Conservation (phyloP, 2,113 vertebrate genomes). For the Hippocampus guttulatus region DNA sequence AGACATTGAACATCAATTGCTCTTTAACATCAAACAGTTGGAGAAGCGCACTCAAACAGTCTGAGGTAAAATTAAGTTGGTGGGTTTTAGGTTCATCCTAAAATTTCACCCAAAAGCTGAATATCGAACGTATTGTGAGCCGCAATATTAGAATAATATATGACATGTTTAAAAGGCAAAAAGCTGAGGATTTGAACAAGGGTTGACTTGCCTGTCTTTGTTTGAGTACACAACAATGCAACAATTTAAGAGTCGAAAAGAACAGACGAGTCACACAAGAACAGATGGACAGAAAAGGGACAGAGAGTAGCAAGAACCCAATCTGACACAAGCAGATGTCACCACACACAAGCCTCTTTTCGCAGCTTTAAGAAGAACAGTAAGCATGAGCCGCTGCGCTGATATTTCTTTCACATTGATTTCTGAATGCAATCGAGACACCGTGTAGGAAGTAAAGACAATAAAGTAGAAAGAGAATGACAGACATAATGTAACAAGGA, state of each 20-base stretch:
- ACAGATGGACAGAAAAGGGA: slow-evolving; percentile 27
- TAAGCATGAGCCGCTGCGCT: slow-evolving; percentile 19
- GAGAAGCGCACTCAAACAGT: no score
- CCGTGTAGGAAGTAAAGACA: slow-evolving; percentile 17
- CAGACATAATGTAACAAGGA: slow-evolving; percentile 21
- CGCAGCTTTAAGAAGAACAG: slow-evolving; percentile 51
- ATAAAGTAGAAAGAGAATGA: slow-evolving; percentile 15
- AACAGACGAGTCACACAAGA: slow-evolving; percentile 25
- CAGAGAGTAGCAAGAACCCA: slow-evolving; percentile 31
- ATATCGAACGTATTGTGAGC: background rate
- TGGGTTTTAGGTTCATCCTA: no score
- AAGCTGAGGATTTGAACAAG: slow-evolving; percentile 4
- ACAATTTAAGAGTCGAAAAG: slow-evolving; percentile 5
- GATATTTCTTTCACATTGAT: background rate
- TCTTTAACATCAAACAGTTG: no score
- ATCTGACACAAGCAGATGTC: slow-evolving; percentile 51
- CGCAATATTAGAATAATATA: slow-evolving; percentile 23
- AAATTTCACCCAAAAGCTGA: no score
- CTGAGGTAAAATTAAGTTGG: no score
- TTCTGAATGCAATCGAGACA: slow-evolving; percentile 21
- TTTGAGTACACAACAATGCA: slow-evolving; percentile 1
- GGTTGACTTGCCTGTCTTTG: background rate
- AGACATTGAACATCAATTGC: background rate
- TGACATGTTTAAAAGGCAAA: slow-evolving; percentile 24
- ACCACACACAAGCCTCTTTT: slow-evolving; percentile 34